Evolutionary conservation across 2,888 invertebrate species (phyloP).

Genomic region (Macrosoma leucophasiata): DNA sequence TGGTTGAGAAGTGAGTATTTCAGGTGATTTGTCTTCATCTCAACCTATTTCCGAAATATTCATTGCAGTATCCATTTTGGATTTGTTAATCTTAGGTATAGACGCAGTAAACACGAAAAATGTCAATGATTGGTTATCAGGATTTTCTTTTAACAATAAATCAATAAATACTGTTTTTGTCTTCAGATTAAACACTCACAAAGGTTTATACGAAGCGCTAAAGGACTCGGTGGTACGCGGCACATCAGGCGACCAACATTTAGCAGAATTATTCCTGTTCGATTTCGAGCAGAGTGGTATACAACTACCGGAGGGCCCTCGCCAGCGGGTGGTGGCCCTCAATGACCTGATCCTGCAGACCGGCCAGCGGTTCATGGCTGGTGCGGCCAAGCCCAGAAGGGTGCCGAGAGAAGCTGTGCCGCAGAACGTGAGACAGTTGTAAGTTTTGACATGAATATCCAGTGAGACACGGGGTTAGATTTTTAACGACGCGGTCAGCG

Average conservation of each 20-base stretch:
- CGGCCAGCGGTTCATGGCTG: slow-evolving; percentile 89
- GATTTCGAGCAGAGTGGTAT: slow-evolving; percentile 99
- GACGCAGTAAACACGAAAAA: too few relatives aligned
- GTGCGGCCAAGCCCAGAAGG: slow-evolving; percentile 80
- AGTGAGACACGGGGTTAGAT: too few relatives aligned
- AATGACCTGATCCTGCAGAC: slow-evolving; percentile 90
- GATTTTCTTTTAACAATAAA: too few relatives aligned
- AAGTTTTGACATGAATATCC: too few relatives aligned
- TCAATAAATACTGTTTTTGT: too few relatives aligned
- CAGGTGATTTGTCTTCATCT: too few relatives aligned
- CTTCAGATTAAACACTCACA: slow-evolving; percentile 94
- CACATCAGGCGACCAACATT: slow-evolving; percentile 90
- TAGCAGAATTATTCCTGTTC: slow-evolving; percentile 92
- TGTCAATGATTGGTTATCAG: too few relatives aligned
- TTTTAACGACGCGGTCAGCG: too few relatives aligned
- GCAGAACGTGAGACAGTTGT: slow-evolving; percentile 82
- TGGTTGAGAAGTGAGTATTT: slow-evolving; percentile 92
- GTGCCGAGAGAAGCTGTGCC: slow-evolving; percentile 82
- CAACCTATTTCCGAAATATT: not conserved
- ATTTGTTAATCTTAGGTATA: too few relatives aligned
- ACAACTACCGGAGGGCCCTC: slow-evolving; percentile 85
- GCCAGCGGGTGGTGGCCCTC: slow-evolving; percentile 85
- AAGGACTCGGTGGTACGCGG: slow-evolving; percentile 81
- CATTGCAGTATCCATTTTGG: not conserved
- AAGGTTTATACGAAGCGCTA: slow-evolving; percentile 86